A percentile compares a stretch with the other conserved stretches of the same genome.
Conservation (phyloP, 2,888 invertebrate species). For the Osmoderma eremita region DNA sequence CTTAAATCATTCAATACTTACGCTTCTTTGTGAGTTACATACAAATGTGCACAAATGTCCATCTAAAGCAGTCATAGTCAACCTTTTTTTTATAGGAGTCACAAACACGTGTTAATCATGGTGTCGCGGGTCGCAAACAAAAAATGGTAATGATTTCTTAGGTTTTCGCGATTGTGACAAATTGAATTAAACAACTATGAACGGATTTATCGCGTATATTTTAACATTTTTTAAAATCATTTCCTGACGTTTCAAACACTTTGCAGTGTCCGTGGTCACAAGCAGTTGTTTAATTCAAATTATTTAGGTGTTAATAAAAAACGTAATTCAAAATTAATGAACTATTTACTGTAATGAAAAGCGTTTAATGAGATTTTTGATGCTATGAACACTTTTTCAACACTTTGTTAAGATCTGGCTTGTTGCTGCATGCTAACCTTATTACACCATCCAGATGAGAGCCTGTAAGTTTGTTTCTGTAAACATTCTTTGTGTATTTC, state of each 20-base stretch:
- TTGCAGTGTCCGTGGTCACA: too few relatives aligned
- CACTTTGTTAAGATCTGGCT: conserved; percentile 5
- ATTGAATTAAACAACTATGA: background rate
- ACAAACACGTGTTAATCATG: conserved; percentile 7
- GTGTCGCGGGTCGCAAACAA: too few relatives aligned
- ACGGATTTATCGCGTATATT: background rate
- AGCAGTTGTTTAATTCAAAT: too few relatives aligned
- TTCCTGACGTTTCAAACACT: background rate
- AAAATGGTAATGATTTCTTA: too few relatives aligned
- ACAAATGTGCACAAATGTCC: background rate
- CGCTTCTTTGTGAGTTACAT: too few relatives aligned
- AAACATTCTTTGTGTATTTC: conserved; percentile 14
- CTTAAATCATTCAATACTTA: too few relatives aligned
- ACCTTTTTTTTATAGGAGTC: conserved; percentile 3
- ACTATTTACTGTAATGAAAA: too few relatives aligned
- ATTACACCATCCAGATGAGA: conserved; percentile 7
- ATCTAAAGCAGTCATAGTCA: background rate
- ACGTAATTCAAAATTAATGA: too few relatives aligned
- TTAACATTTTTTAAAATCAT: background rate
- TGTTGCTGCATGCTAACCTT: conserved; percentile 16
- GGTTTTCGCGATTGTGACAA: too few relatives aligned
- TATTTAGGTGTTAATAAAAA: too few relatives aligned
- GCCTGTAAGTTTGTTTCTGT: background rate
- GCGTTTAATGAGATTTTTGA: too few relatives aligned
- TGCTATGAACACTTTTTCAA: too few relatives aligned